Conservation (phyloP, 2,113 vertebrate genomes). For the Ammodramus savannarum region DNA sequence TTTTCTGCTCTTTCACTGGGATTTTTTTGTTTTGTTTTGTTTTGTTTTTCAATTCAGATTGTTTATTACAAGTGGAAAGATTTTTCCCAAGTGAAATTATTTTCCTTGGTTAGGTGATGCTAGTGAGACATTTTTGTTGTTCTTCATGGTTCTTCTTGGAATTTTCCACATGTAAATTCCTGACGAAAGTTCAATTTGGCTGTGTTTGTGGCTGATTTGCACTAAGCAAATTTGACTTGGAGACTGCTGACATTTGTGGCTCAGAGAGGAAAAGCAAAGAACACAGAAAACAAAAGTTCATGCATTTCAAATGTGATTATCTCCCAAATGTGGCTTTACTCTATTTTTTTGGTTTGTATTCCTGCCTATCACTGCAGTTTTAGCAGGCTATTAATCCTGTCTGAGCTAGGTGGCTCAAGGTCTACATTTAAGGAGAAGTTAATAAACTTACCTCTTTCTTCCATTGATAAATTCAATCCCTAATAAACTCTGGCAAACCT, state of each 20-base stretch:
- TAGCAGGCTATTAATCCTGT: background rate
- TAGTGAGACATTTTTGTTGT: background rate
- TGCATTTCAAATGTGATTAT: background rate
- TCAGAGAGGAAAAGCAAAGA: background rate
- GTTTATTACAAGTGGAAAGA: background rate
- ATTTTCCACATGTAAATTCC: background rate
- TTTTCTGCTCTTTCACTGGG: background rate
- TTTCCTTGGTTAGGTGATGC: background rate
- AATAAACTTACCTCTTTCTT: background rate
- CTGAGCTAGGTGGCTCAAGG: background rate
- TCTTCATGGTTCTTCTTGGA: background rate
- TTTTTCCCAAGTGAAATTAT: background rate
- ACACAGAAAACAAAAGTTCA: background rate
- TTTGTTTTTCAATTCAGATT: background rate
- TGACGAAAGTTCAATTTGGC: background rate
- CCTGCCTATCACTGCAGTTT: background rate
- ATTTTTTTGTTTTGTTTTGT: background rate
- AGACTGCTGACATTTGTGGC: background rate
- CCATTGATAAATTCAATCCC: background rate
- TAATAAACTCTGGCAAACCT: background rate
- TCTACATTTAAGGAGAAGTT: background rate
- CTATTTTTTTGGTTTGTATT: background rate
- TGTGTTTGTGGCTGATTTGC: background rate
- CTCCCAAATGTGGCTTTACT: background rate
- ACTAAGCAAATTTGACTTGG: background rate